These are phyloP conservation scores for Philereme transversata DNA, from an alignment of 2,888 invertebrate genomes.

Conservation along the genomic window DNA sequence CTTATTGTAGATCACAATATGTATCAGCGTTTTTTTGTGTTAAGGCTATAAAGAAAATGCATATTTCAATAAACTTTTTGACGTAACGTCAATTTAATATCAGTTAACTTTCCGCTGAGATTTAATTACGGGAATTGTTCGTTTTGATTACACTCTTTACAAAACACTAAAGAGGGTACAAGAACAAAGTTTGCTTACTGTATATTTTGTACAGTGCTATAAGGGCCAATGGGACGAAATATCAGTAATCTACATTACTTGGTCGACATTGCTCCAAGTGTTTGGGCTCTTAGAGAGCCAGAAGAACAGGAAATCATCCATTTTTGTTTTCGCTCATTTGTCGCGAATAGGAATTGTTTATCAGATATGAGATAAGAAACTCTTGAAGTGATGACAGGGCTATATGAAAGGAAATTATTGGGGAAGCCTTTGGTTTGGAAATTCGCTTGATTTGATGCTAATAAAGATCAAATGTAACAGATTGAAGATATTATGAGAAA, in stretches of 20 bases:
- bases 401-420: conserved; percentile 21
- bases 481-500: conserved; percentile 10
- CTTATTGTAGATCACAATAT: no score
- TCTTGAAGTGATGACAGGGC: conserved; percentile 26
- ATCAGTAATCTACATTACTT: conserved; percentile 48
- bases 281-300: conserved; percentile 17
- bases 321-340: conserved; percentile 34
- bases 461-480: conserved; percentile 26
- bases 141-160: no score
- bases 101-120: no score
- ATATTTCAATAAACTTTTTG: no score
- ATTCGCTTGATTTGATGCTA: conserved; percentile 25
- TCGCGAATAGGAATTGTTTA: conserved; percentile 28
- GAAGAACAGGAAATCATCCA: conserved; percentile 25
- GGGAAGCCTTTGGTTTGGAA: conserved; percentile 12
- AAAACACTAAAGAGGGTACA: no score
- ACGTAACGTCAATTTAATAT: no score
- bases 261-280: conserved; percentile 24
- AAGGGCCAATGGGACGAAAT: conserved; percentile 33
- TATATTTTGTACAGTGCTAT: conserved; percentile 9
- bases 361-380: conserved; percentile 22
- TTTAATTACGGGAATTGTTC: no score
- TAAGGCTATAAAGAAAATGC: no score
- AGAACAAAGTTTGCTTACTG: conserved; percentile 6
- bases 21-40: no score